These are phyloP conservation scores for Gadopsis marmoratus DNA, from an alignment of 2,797 vertebrate species.

Conservation along the genomic window DNA sequence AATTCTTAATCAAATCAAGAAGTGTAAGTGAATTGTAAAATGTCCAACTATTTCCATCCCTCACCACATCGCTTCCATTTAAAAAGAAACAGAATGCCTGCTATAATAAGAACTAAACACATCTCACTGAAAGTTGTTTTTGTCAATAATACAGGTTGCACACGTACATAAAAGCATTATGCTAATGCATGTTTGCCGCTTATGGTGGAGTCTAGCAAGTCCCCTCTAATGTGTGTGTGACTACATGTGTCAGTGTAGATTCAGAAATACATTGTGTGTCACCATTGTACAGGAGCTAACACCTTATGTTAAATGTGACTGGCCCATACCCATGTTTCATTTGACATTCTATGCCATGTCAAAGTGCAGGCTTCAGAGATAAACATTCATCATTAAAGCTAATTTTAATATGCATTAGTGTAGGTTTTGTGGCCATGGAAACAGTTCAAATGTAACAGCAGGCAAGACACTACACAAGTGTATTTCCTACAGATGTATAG, in stretches of 20 bases:
- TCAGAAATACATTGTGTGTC: background rate
- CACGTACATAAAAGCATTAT: too few relatives aligned
- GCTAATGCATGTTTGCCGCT: background rate
- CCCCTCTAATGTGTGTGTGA: background rate
- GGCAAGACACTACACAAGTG: background rate
- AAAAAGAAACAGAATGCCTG: background rate
- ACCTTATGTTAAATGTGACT: background rate
- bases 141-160: too few relatives aligned
- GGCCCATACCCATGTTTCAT: background rate
- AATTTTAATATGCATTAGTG: background rate
- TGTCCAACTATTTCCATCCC: too few relatives aligned
- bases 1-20: too few relatives aligned
- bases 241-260: background rate
- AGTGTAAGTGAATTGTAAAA: too few relatives aligned
- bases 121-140: too few relatives aligned
- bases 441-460: background rate
- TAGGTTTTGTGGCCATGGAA: background rate
- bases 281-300: background rate
- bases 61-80: background rate
- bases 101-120: background rate
- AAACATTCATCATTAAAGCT: background rate
- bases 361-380: background rate
- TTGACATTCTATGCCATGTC: background rate
- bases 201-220: background rate
- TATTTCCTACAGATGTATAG: background rate